A percentile compares a stretch with the other conserved stretches of the same genome.
Conservation (phyloP, 2,113 vertebrate species). For the Gambusia affinis region DNA sequence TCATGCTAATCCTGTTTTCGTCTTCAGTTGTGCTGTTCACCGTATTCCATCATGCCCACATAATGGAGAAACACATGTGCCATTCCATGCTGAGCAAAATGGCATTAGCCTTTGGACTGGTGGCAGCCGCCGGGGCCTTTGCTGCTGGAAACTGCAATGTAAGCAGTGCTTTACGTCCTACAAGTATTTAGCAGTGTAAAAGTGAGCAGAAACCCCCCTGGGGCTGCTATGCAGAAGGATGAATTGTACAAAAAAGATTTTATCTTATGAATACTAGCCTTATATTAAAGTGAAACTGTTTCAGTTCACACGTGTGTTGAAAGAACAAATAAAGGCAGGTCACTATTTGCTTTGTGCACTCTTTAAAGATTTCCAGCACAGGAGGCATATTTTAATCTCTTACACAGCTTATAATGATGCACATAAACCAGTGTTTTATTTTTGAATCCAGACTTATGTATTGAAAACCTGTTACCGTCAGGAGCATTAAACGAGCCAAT, state of each 20-base stretch:
- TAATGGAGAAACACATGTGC: slow-evolving; percentile 70
- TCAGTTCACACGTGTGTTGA: slow-evolving; percentile 12
- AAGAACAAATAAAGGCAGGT: slow-evolving; percentile 39
- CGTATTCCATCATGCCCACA: slow-evolving; percentile 80
- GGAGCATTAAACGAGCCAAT: neutral
- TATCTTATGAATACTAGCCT: neutral
- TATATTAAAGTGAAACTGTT: neutral
- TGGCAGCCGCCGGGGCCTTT: slow-evolving; percentile 72
- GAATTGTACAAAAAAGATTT: neutral
- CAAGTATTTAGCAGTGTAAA: neutral
- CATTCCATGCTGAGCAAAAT: slow-evolving; percentile 68
- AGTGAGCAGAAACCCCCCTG: neutral
- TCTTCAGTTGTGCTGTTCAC: slow-evolving; percentile 76
- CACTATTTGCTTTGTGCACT: slow-evolving; percentile 19
- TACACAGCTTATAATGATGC: neutral
- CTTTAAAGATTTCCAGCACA: slow-evolving; percentile 5
- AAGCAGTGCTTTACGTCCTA: slow-evolving; percentile 38
- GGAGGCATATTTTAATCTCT: neutral
- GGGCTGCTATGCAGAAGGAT: neutral
- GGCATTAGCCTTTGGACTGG: slow-evolving; percentile 70
- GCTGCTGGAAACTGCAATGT: slow-evolving; percentile 82
- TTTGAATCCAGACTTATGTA: neutral
- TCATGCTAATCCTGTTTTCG: slow-evolving; percentile 1
- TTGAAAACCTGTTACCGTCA: neutral
- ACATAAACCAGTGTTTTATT: neutral